Evolutionary conservation across 2,113 vertebrate species (phyloP).

Genomic region (Mystacornis crossleyi): DNA sequence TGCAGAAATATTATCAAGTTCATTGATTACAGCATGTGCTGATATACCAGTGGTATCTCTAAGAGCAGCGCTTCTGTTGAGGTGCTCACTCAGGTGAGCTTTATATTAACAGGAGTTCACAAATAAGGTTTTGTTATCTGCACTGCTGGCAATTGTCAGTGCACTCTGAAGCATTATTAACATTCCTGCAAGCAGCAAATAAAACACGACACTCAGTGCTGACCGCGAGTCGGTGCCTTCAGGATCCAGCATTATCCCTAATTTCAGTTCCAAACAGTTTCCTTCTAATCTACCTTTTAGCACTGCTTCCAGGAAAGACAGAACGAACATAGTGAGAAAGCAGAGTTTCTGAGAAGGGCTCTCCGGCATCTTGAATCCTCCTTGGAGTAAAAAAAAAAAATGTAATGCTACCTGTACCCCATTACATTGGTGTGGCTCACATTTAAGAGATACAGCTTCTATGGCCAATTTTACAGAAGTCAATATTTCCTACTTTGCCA

Average conservation of each 20-base stretch:
- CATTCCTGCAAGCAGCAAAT: not conserved
- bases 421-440: not conserved
- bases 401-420: fast-evolving
- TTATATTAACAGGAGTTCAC: not conserved
- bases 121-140: not conserved
- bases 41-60: not conserved
- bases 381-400: not conserved
- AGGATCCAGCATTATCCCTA: not conserved
- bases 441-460: not conserved
- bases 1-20: not conserved
- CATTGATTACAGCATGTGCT: not conserved
- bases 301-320: not conserved
- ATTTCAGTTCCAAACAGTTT: not conserved
- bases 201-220: not conserved
- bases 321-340: not conserved
- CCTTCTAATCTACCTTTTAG: not conserved
- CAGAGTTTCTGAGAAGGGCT: not conserved
- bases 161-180: not conserved
- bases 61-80: not conserved
- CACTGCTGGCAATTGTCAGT: not conserved
- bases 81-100: not conserved
- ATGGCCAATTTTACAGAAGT: not conserved
- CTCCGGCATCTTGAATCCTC: not conserved
- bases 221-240: not conserved
- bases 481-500: not conserved